Percentiles rank a stretch among this genome's conserved stretches.
Evolutionary conservation across 2,113 vertebrate species (phyloP).

Genomic region (Syrmaticus mikado): DNA sequence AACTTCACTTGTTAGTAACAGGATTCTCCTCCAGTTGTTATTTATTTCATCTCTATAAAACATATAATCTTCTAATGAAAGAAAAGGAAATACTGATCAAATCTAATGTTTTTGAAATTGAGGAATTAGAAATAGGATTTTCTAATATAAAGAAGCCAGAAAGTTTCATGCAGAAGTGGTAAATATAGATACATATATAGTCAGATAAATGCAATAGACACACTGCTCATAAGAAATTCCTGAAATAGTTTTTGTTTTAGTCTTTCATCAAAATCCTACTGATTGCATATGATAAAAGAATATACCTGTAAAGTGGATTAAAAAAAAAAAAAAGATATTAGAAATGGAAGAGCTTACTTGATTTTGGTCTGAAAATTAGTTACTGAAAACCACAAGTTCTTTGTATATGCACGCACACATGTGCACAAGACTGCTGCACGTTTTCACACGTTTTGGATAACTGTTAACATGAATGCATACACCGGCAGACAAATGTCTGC

Average conservation of each 20-base stretch:
- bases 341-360: not conserved
- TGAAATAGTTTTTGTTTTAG: not conserved
- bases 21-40: not conserved
- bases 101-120: not conserved
- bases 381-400: not conserved
- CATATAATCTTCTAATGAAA: not conserved
- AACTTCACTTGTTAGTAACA: not conserved
- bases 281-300: not conserved
- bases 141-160: not conserved
- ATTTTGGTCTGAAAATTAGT: not conserved
- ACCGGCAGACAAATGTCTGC: not conserved
- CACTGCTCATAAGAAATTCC: not conserved
- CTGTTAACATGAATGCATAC: not conserved
- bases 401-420: not conserved
- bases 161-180: too few relatives aligned
- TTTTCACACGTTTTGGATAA: not conserved
- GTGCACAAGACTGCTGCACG: not conserved
- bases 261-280: not conserved
- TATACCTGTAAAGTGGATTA: not conserved
- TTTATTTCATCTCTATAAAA: not conserved
- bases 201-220: not conserved
- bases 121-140: not conserved
- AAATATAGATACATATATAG: not conserved
- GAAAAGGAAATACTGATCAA: not conserved
- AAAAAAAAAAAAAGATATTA: not conserved